A percentile compares a stretch with the other conserved stretches of the same genome.
Conservation (phyloP, 2,888 invertebrate species). For the Drosophila hamatofila region DNA sequence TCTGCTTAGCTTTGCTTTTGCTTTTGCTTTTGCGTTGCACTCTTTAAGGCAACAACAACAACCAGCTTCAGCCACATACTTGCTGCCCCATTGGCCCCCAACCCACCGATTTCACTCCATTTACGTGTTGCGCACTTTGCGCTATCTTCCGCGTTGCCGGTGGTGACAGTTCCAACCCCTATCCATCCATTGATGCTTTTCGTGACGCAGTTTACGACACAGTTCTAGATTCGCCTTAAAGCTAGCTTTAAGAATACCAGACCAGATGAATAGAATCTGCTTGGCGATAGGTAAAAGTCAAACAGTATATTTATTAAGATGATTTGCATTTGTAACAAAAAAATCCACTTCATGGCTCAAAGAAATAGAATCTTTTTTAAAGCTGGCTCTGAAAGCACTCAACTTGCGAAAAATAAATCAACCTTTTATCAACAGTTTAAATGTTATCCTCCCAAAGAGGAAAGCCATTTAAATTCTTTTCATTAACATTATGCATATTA, state of each 20-base stretch:
- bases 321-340: not conserved
- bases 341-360: too few relatives aligned
- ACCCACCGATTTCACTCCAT: not conserved
- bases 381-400: too few relatives aligned
- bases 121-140: constrained; percentile 28
- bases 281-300: not conserved
- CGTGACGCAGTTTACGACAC: not conserved
- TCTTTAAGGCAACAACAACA: constrained; percentile 2
- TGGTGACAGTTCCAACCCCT: not conserved
- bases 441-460: too few relatives aligned
- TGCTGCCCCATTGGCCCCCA: not conserved
- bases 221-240: not conserved
- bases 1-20: not conserved
- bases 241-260: not conserved
- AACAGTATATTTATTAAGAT: not conserved
- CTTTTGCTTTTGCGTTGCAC: not conserved
- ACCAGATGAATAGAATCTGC: not conserved
- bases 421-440: too few relatives aligned
- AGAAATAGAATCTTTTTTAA: too few relatives aligned
- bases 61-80: not conserved
- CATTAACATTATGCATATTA: too few relatives aligned
- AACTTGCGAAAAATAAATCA: too few relatives aligned
- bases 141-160: not conserved
- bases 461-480: too few relatives aligned
- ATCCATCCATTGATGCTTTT: not conserved